phyloP scores from a whole-genome alignment of 2,797 vertebrate species.

The Adrianichthys oophorus region DNA sequence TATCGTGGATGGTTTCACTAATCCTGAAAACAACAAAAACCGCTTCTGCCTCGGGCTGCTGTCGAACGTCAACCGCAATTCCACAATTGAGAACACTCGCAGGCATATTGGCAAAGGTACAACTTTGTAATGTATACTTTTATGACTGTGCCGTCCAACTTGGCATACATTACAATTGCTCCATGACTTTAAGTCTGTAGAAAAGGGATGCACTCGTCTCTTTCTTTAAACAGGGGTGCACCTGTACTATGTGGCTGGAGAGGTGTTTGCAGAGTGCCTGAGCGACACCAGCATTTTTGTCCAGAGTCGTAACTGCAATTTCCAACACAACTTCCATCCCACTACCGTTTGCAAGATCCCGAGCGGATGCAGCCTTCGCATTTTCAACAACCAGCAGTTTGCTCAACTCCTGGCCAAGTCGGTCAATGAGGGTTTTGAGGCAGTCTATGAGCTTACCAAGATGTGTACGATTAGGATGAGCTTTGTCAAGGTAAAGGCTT shows the following conservation, averaged over 20 bases:
- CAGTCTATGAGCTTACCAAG: constrained; percentile 96
- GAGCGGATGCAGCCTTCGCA: constrained; percentile 94
- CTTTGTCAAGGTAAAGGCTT: constrained; percentile 87
- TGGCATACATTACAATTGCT: too few species aligned
- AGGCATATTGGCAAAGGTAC: constrained; percentile 96
- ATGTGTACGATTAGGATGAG: constrained; percentile 99
- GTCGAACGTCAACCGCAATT: constrained; percentile 96
- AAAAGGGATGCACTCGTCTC: background rate
- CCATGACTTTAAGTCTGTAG: too few species aligned
- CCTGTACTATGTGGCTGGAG: constrained; percentile 94
- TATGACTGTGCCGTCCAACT: too few species aligned
- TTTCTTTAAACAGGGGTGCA: constrained; percentile 81
- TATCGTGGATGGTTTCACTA: constrained; percentile 95
- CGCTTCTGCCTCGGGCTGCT: constrained; percentile 96
- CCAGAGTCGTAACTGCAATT: constrained; percentile 98
- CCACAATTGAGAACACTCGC: constrained; percentile 95
- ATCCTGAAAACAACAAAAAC: constrained; percentile 97
- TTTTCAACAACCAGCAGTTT: constrained; percentile 98
- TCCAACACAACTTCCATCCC: constrained; percentile 95
- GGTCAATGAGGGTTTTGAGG: constrained; percentile 97
- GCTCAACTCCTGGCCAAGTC: constrained; percentile 94
- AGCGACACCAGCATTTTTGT: constrained; percentile 98
- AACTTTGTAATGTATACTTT: too few species aligned
- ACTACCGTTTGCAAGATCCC: constrained; percentile 98
- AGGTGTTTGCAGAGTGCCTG: constrained; percentile 95